phyloP scores from a whole-genome alignment of 2,888 invertebrate species.

The Pegoplata infirma region DNA sequence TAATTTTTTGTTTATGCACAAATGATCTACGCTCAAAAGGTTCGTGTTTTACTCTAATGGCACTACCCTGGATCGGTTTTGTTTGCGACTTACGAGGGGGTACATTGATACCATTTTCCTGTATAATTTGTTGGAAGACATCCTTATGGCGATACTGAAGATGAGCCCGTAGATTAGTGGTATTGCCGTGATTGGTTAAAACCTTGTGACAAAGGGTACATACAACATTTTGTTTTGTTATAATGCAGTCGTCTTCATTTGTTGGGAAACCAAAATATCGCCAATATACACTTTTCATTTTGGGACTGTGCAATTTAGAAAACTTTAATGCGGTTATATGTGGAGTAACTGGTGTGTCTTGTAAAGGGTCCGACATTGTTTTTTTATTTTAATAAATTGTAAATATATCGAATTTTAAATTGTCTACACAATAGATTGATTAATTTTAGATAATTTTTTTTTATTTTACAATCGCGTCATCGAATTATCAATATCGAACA shows the following conservation, averaged over 20 bases:
- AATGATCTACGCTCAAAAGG: neutral
- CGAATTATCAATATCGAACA: slow-evolving; percentile 58
- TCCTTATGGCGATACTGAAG: slow-evolving; percentile 75
- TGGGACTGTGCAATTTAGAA: slow-evolving; percentile 75
- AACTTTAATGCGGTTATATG: slow-evolving; percentile 68
- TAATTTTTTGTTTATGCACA: slow-evolving; percentile 48
- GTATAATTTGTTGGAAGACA: slow-evolving; percentile 71
- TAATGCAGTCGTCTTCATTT: slow-evolving; percentile 74
- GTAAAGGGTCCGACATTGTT: slow-evolving; percentile 62
- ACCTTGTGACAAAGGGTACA: slow-evolving; percentile 75
- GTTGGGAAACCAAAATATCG: slow-evolving; percentile 78
- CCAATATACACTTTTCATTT: slow-evolving; percentile 78
- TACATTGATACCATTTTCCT: slow-evolving; percentile 72
- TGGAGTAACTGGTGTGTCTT: slow-evolving; percentile 57
- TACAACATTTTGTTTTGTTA: slow-evolving; percentile 76
- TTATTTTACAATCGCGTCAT: slow-evolving; percentile 55
- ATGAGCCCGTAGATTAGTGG: slow-evolving; percentile 76
- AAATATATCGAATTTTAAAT: slow-evolving; percentile 31
- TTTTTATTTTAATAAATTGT: neutral
- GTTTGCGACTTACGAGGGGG: slow-evolving; percentile 72
- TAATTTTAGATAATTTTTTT: slow-evolving; percentile 53
- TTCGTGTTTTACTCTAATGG: slow-evolving; percentile 42
- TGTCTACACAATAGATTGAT: slow-evolving; percentile 46
- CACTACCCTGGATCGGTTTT: slow-evolving; percentile 57
- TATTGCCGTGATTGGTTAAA: slow-evolving; percentile 76